These are phyloP conservation scores for Bujurquina vittata DNA, from an alignment of 2,113 vertebrate species.

Conservation along the genomic window DNA sequence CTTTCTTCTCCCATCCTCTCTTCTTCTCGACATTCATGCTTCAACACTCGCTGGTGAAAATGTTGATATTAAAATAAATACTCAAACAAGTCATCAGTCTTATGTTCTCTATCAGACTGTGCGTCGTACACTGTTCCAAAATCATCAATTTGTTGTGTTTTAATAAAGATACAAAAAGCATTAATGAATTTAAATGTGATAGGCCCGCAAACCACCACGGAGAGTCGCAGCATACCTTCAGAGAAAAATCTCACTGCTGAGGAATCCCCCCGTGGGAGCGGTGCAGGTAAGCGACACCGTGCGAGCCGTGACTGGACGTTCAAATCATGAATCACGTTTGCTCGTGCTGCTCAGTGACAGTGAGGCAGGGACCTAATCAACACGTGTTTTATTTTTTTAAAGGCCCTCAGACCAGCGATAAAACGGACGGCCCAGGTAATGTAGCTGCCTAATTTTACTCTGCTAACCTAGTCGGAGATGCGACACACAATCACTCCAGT, in stretches of 20 bases:
- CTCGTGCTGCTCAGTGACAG: neutral
- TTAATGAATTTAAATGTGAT: neutral
- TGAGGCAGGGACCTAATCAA: neutral
- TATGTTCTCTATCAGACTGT: neutral
- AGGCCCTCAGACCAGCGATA: conserved; percentile 11
- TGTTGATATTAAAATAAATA: neutral
- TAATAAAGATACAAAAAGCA: neutral
- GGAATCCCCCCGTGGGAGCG: neutral
- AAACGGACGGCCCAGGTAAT: conserved; percentile 28
- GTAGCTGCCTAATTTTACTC: neutral
- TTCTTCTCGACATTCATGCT: neutral
- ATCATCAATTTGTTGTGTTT: neutral
- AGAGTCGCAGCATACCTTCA: neutral
- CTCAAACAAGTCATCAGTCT: neutral
- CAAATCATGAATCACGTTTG: neutral
- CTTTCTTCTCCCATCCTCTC: neutral
- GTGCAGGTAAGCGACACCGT: conserved; percentile 9
- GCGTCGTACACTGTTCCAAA: neutral
- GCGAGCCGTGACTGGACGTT: neutral
- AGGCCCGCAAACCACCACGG: neutral
- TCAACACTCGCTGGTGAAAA: neutral
- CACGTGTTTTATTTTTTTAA: neutral
- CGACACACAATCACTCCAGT: neutral
- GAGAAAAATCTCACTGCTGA: neutral
- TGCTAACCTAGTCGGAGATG: neutral